Base-by-base conservation (phyloP, 2,797 vertebrate genomes). In the Alfaro cultratus region DNA sequence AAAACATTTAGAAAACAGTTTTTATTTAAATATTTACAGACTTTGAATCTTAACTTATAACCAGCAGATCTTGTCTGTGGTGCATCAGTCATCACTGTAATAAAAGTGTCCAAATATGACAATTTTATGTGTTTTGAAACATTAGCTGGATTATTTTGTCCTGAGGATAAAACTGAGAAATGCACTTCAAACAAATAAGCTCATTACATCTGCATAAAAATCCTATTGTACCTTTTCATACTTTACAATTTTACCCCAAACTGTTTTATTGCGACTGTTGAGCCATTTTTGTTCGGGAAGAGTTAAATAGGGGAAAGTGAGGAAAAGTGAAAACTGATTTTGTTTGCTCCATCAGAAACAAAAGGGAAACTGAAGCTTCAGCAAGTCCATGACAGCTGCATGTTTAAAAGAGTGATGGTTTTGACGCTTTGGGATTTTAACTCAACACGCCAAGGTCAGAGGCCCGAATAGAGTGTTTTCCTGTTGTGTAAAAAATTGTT, bases 401-500 rank as follows among this genome's bases (percentile, higher is more conserved):
- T 39, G 64, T 41, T 39, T 68, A 4, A 68, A 41, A 68, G 36
- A 68, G 36, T 43, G 21, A 70, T 43, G 23, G 23, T n/a, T 45
- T 70, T 43, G 39, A 70, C 23, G 53, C 53, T 60, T 79, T 8
- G 0, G 26, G 41, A 67, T 75, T 86, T 83, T 68, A 57, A 77
- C 79, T 83, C 73, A 79, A 80, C 73, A 81, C 21, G 13, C 71
- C 68, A 49, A 62, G 75, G 82, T 87, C 62, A 82, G 80, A 80
- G 74, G 71, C 76, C 16, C 47, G 53, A 45, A 62, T n/a, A 74
- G 82, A 89, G 80, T 83, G 82, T 76, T 85, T 64, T 90, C 88
- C 87, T 85, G 83, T 86, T 92, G 90, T 87, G 89, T 80, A 45
- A 71, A 41, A 76, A 88, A 88, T 76, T 86, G 86, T 87, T 85